Evolutionary conservation across 2,888 invertebrate species (phyloP), one percentile per base, ranked within the genome.

Genomic region (Campaea margaritaria): DNA sequence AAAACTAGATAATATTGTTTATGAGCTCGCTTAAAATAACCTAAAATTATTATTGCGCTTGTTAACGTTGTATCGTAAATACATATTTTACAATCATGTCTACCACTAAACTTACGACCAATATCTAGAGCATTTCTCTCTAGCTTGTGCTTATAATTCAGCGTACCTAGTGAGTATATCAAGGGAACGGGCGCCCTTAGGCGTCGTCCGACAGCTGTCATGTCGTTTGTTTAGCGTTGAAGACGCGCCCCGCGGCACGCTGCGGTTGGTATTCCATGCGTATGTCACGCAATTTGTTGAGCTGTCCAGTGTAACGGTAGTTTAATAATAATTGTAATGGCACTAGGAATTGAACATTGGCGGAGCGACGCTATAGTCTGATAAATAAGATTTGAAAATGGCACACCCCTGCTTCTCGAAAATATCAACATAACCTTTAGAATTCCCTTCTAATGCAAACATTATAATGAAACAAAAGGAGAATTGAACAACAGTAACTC

Each of bases 231-330:
- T 54, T 42, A 42, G 16, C 16, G 34, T 34, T 43, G 51, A 38
- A 38, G 46, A 55, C n/a, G 47, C 21, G 51, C 60, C 43, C 55
- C 7, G 21, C 10, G 31, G 31, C 31, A 31, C 31, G 60, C 55
- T 47, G 59, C 48, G 53, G 39, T 68, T 65, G 65, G 51, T 53
- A 65, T 65, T 67, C 59, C 50, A 52, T 54, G 54, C 54, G 60
- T 61, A 65, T 72, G 67, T 64, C 66, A 53, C 65, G 51, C 62
- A 60, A 65, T 58, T 57, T 50, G 34, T 42, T 8, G 15, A 8
- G 41, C 50, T 41, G 45, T 41, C 50, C 11, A 13, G 7, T n/a
- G 7, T 54, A 15, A 31, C 14, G 1, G 45, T 44, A 8, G 27
- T 28, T 3, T 7, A 13, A 3, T 28, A 12, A 5, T 28, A 44